Conservation (phyloP, 2,797 vertebrate genomes). For the Simalia tracyae region DNA sequence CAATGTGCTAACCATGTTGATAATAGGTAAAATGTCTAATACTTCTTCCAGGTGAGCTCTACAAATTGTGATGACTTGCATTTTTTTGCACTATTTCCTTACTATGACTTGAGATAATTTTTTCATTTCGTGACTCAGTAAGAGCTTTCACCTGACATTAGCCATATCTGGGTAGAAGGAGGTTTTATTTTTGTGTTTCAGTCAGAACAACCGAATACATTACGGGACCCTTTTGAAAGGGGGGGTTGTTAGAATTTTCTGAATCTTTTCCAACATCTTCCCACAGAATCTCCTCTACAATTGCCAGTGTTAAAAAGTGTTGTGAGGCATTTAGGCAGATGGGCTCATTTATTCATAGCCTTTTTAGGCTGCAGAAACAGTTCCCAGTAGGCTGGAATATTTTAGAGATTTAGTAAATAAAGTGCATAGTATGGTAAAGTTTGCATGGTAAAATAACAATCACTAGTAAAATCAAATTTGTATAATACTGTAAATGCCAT, state of each 20-base stretch:
- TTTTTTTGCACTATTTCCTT: no score
- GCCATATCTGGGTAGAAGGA: neutral
- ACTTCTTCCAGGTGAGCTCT: neutral
- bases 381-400: neutral
- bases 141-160: neutral
- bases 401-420: neutral
- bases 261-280: neutral
- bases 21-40: neutral
- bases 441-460: neutral
- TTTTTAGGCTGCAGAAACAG: neutral
- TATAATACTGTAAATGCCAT: neutral
- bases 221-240: neutral
- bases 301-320: neutral
- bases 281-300: neutral
- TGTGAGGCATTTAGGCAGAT: neutral
- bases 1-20: neutral
- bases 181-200: neutral
- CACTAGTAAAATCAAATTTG: neutral
- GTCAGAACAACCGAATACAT: neutral
- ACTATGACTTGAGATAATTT: neutral
- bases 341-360: neutral
- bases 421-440: neutral
- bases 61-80: neutral
- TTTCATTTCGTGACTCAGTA: neutral
- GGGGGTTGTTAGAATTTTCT: neutral